Evolutionary conservation across 2,888 invertebrate species (phyloP).

Genomic region (Epicampocera succincta): DNA sequence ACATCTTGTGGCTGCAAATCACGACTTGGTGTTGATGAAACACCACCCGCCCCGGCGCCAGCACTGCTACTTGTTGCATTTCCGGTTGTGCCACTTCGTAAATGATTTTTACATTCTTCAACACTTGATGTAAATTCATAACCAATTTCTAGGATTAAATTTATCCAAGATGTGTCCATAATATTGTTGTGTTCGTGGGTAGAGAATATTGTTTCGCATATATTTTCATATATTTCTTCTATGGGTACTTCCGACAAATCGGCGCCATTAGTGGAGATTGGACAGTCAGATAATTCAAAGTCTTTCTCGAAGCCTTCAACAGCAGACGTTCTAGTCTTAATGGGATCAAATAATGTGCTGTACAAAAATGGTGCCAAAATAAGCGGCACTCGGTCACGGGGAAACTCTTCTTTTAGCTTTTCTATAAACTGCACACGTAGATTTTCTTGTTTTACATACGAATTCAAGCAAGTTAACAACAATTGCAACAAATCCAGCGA

Average conservation of each 20-base stretch:
- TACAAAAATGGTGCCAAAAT: slow-evolving; percentile 94
- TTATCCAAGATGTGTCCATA: slow-evolving; percentile 90
- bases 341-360: slow-evolving; percentile 57
- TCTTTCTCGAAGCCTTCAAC: neutral
- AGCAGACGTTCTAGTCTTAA: slow-evolving; percentile 32
- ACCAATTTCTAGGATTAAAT: slow-evolving; percentile 94
- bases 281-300: neutral
- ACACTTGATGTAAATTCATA: slow-evolving; percentile 92
- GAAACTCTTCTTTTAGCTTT: slow-evolving; percentile 92
- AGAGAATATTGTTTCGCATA: slow-evolving; percentile 79
- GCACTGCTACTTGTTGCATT: slow-evolving; percentile 84
- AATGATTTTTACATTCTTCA: slow-evolving; percentile 93
- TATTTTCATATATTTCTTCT: slow-evolving; percentile 80
- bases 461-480: slow-evolving; percentile 84
- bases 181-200: slow-evolving; percentile 82
- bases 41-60: neutral
- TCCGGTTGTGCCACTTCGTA: slow-evolving; percentile 86
- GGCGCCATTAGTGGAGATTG: slow-evolving; percentile 71
- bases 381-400: slow-evolving; percentile 92
- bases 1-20: slow-evolving; percentile 92
- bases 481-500: slow-evolving; percentile 94
- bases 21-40: slow-evolving; percentile 82
- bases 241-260: slow-evolving; percentile 76
- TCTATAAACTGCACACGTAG: slow-evolving; percentile 85
- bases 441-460: slow-evolving; percentile 82